These are phyloP conservation scores for Hyaena hyaena DNA, from an alignment of 2,113 vertebrate genomes.

Conservation along the genomic window DNA sequence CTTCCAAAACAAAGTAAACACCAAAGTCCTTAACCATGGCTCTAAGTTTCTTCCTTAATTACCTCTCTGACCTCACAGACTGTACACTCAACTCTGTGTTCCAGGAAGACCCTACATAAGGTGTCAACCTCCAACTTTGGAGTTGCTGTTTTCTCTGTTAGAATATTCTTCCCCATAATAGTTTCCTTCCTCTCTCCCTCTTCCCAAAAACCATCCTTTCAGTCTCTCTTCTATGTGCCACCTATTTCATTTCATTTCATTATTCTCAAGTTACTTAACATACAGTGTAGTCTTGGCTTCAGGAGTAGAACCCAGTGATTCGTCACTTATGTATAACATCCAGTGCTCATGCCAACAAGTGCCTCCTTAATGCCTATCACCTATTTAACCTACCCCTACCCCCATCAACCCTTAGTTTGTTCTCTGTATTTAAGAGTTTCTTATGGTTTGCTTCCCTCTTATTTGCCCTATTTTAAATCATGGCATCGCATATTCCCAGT, in stretches of 20 bases:
- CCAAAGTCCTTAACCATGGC: neutral
- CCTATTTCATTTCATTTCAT: no score
- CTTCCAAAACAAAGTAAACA: slow-evolving; percentile 20
- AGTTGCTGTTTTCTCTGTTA: neutral
- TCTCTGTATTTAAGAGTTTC: no score
- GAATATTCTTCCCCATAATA: neutral
- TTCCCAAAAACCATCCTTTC: neutral
- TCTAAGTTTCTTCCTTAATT: neutral
- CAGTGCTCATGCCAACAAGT: no score
- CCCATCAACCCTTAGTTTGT: no score
- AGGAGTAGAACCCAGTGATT: no score
- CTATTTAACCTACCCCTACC: no score
- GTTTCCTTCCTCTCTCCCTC: neutral
- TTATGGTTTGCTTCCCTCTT: no score
- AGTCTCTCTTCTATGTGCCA: neutral
- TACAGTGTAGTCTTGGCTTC: no score
- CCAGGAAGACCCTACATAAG: neutral
- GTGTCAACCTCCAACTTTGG: neutral
- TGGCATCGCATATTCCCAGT: neutral
- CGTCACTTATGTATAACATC: no score
- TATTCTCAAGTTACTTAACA: no score
- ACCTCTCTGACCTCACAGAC: neutral
- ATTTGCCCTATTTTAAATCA: slow-evolving; percentile 6
- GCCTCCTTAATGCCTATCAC: no score
- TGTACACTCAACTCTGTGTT: neutral